Conservation (phyloP, 1,140 invertebrate genomes). For the Pogonus chalceus region DNA sequence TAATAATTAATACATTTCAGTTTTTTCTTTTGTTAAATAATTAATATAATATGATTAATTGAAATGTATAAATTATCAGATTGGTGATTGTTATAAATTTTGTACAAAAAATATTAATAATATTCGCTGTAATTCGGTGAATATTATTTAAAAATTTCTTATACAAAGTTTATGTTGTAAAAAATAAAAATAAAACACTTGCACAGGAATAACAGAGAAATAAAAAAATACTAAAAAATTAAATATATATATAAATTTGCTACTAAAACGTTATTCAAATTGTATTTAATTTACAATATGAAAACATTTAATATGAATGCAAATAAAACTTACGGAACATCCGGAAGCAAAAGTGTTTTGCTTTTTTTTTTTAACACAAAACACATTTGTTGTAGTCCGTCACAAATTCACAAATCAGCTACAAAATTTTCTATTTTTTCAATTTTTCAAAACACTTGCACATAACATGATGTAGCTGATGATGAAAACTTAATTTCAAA, state of each 20-base stretch:
- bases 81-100: no score
- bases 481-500: not conserved
- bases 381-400: not conserved
- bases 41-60: no score
- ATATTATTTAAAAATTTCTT: no score
- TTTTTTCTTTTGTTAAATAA: no score
- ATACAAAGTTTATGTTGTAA: no score
- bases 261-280: not conserved
- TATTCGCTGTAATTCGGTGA: no score
- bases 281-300: not conserved
- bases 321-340: conserved; percentile 1
- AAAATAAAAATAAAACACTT: not conserved
- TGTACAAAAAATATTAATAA: no score
- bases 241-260: not conserved
- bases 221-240: not conserved
- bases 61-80: no score
- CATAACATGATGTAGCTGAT: not conserved
- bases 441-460: not conserved
- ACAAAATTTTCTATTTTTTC: no score
- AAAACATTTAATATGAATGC: not conserved
- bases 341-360: not conserved
- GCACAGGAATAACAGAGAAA: not conserved
- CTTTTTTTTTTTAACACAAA: not conserved
- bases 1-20: no score
- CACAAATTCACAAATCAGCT: not conserved